These are phyloP conservation scores for Calliphora vicina DNA, from an alignment of 1,140 invertebrate species.

Conservation along the genomic window DNA sequence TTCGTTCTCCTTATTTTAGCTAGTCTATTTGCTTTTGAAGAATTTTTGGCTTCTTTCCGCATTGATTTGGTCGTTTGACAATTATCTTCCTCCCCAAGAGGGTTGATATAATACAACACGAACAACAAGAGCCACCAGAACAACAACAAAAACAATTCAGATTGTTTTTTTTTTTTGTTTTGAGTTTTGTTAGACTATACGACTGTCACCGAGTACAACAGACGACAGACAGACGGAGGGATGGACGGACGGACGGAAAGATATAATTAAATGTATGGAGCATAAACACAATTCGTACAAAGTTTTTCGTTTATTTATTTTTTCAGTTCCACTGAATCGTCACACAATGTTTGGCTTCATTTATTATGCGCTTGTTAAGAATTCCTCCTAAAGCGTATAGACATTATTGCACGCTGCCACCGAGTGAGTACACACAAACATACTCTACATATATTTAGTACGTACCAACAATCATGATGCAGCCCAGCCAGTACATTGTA, in stretches of 20 bases:
- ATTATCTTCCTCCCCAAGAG: conserved; percentile 25
- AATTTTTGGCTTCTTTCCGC: conserved; percentile 33
- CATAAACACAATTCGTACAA: neutral
- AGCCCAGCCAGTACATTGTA: neutral
- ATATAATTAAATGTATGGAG: neutral
- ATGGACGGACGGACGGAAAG: neutral
- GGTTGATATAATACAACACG: neutral
- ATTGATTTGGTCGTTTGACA: conserved; percentile 32
- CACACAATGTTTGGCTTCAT: conserved; percentile 32
- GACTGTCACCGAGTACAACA: neutral
- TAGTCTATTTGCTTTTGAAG: neutral
- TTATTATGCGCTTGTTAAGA: conserved; percentile 27
- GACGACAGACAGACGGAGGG: neutral
- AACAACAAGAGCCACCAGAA: neutral
- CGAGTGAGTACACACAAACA: neutral
- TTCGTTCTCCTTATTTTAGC: neutral
- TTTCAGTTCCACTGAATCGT: neutral
- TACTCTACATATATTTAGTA: neutral
- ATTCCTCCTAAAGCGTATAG: conserved; percentile 16
- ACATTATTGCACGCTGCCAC: neutral
- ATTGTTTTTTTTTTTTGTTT: neutral
- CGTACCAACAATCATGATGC: neutral
- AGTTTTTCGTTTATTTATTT: neutral
- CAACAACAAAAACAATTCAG: neutral
- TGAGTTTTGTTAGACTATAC: neutral